Evolutionary conservation across 1,140 invertebrate species (phyloP), one percentile per base, ranked within the genome.

Genomic region (Meloidogyne exigua): DNA sequence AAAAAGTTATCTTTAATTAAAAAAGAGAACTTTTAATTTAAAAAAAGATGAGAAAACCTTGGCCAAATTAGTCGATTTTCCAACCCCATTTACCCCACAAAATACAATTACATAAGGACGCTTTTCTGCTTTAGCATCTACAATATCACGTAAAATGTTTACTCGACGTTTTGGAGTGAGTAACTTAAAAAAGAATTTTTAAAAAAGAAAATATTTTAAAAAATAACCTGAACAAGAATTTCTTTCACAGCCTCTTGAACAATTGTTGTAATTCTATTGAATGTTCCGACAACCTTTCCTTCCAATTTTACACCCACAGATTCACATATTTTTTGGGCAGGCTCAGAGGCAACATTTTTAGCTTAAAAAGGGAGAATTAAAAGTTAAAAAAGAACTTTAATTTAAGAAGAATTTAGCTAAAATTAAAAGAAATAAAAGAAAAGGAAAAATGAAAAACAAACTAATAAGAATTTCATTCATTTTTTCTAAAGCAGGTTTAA

Each of bases 11-110:
- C 91, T 79, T 36, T n/a, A n/a, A n/a, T n/a, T n/a, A n/a, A 70
- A 71, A 25, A 91, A 69, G 76, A 44, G 28, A 25, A 12, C 2
- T 65, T 62, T n/a, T 15, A 76, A 76, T n/a, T 57, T 2, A 12
- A 68, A n/a, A 69, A 25, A 44, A 13, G 2, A 11, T 32, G 80
- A 91, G 91, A 15, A 36, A 32, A 78, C 76, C 89, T 99, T 99
- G 2, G 97, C 96, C 49, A 99, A 89, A 90, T 99, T 99, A 2
- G 97, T 99, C 0, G 95, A 98, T 87, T 99, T 99, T 67, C 97
- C 97, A 2, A 99, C 97, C 63, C 97, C 97, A 88, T 99, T 99
- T 0, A 99, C 97, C 67, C 97, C 97, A 89, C 97, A 99, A 88
- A 99, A 99, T 0, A 94, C 91, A 89, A 99, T 94, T 1, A 95